These are phyloP conservation scores for Podilymbus podiceps DNA, from an alignment of 2,113 vertebrate genomes.

Conservation along the genomic window DNA sequence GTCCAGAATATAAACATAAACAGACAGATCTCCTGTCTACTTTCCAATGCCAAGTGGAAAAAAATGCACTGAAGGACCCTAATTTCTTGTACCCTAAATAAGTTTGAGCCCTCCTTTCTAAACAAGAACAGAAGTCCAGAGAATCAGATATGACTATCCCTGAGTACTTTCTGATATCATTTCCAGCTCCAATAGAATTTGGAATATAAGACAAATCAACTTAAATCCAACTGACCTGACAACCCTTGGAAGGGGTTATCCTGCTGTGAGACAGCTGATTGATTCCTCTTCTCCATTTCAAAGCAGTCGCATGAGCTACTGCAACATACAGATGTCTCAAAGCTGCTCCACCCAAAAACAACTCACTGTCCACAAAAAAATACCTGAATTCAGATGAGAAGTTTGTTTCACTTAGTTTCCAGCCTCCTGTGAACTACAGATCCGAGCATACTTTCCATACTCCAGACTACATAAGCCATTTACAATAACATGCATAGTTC, in stretches of 20 bases:
- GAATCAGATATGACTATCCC: neutral
- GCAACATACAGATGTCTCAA: neutral
- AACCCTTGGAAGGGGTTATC: neutral
- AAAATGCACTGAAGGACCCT: neutral
- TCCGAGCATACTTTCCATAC: neutral
- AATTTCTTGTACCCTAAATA: neutral
- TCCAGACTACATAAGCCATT: neutral
- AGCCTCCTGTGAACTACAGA: neutral
- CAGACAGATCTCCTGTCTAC: neutral
- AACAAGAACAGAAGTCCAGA: neutral
- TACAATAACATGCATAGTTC: neutral
- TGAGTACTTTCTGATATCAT: neutral
- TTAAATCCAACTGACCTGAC: neutral
- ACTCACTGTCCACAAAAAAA: neutral
- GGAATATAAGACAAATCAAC: neutral
- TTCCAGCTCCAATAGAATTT: neutral
- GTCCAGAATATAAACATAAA: neutral
- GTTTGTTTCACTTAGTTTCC: neutral
- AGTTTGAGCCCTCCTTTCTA: neutral
- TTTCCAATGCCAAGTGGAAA: neutral
- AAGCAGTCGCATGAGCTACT: neutral
- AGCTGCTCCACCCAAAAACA: neutral
- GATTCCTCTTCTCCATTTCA: neutral
- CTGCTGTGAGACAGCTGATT: neutral
- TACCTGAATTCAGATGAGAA: neutral